Percentiles rank a stretch among this genome's conserved stretches.
phyloP scores from a whole-genome alignment of 2,797 vertebrate genomes.

The Lepus townsendii region DNA sequence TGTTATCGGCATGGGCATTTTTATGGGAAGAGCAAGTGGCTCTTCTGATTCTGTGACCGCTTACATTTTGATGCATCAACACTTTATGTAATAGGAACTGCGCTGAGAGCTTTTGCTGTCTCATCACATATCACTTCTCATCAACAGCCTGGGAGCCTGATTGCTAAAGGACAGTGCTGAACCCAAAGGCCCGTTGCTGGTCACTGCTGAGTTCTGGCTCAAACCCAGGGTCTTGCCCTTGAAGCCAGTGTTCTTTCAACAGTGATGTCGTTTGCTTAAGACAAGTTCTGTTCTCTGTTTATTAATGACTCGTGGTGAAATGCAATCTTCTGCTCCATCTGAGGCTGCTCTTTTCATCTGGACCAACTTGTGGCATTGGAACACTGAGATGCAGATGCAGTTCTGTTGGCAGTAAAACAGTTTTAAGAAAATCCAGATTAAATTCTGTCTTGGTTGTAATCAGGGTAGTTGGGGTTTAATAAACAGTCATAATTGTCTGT shows the following conservation, averaged over 20 bases:
- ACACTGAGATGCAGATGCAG: background rate
- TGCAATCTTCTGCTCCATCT: background rate
- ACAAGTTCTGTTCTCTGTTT: conserved; percentile 3
- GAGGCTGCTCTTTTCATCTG: background rate
- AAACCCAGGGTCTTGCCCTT: conserved; percentile 25
- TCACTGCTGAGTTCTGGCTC: conserved; percentile 21
- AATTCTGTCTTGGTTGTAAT: conserved; percentile 17
- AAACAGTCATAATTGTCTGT: background rate
- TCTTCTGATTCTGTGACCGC: conserved; percentile 8
- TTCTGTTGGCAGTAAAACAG: background rate
- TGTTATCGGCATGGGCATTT: conserved; percentile 23
- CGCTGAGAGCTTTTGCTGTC: conserved; percentile 11
- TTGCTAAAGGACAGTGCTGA: conserved; percentile 2
- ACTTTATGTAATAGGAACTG: background rate
- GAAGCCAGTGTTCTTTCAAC: background rate
- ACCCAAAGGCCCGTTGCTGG: background rate
- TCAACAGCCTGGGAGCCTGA: background rate
- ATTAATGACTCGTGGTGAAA: conserved; percentile 25
- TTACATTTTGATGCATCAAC: background rate
- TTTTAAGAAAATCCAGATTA: conserved; percentile 14
- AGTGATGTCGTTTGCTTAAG: conserved; percentile 4
- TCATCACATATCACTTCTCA: background rate
- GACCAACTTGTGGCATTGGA: background rate
- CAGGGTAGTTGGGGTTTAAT: background rate
- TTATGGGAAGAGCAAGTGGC: conserved; percentile 20